Conservation (phyloP, 2,888 invertebrate genomes). For the Rhamphomyia laevipes region DNA sequence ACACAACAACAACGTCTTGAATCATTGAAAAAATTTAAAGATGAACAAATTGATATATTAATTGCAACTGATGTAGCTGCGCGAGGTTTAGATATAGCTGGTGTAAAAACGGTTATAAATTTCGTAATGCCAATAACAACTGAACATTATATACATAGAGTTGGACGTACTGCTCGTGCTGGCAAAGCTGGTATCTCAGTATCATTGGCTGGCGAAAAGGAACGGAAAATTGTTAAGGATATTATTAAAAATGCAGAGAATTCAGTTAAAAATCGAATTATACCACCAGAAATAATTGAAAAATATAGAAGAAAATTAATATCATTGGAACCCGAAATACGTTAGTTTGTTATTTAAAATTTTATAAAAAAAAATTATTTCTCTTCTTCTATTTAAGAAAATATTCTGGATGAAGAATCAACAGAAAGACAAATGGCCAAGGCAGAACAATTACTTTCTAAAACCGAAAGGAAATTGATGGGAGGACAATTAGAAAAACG, state of each 20-base stretch:
- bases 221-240: constrained; percentile 81
- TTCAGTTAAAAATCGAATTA: constrained; percentile 76
- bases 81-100: constrained; percentile 86
- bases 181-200: constrained; percentile 89
- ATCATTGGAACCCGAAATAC: constrained; percentile 65
- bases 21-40: constrained; percentile 76
- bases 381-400: constrained; percentile 33
- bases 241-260: constrained; percentile 76
- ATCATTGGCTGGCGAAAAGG: constrained; percentile 87
- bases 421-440: constrained; percentile 69
- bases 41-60: constrained; percentile 73
- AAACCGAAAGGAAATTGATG: constrained; percentile 51
- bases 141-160: constrained; percentile 92
- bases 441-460: constrained; percentile 73
- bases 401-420: constrained; percentile 73
- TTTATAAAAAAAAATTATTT: neutral
- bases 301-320: constrained; percentile 70
- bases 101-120: constrained; percentile 93
- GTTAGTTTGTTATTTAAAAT: constrained; percentile 32
- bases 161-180: constrained; percentile 93
- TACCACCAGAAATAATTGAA: constrained; percentile 78
- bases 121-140: constrained; percentile 89
- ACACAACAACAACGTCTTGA: constrained; percentile 92
- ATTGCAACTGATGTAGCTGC: constrained; percentile 92
- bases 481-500: constrained; percentile 39